These are phyloP conservation scores for Oreortyx pictus DNA, from an alignment of 2,797 vertebrate species.

Conservation along the genomic window DNA sequence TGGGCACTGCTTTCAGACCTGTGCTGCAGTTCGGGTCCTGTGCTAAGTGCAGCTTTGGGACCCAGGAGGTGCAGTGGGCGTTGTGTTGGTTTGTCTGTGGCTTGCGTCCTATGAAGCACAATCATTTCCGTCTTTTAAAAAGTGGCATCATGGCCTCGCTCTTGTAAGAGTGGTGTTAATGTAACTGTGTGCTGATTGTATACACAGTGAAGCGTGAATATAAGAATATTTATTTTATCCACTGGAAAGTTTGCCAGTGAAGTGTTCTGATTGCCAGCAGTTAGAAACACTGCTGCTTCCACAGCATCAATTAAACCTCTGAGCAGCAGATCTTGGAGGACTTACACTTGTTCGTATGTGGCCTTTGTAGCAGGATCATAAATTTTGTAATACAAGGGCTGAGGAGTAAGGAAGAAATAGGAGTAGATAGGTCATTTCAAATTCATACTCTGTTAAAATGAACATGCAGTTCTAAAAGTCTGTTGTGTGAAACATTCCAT, in stretches of 20 bases:
- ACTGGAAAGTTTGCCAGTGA: slow-evolving; percentile 15
- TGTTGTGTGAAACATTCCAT: background rate
- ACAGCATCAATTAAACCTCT: slow-evolving; percentile 39
- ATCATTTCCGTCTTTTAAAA: background rate
- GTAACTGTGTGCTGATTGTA: background rate
- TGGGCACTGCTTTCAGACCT: background rate
- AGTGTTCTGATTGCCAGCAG: slow-evolving; percentile 31
- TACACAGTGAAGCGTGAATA: background rate
- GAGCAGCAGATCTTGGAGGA: slow-evolving; percentile 29
- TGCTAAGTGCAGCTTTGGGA: background rate
- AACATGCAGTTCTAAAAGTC: background rate
- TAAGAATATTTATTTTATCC: slow-evolving; percentile 32
- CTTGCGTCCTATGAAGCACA: background rate
- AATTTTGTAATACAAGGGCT: background rate
- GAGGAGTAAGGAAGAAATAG: background rate
- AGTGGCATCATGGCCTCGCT: background rate
- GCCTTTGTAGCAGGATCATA: slow-evolving; percentile 14
- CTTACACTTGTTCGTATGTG: background rate
- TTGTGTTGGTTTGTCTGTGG: background rate
- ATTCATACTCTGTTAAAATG: background rate
- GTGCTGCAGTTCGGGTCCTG: background rate
- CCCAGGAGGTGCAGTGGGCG: fast-evolving
- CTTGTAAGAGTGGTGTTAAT: background rate
- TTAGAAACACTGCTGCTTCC: background rate
- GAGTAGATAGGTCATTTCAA: background rate